Conservation (phyloP, 2,797 vertebrate species). For the Ctenopoma multispine region DNA sequence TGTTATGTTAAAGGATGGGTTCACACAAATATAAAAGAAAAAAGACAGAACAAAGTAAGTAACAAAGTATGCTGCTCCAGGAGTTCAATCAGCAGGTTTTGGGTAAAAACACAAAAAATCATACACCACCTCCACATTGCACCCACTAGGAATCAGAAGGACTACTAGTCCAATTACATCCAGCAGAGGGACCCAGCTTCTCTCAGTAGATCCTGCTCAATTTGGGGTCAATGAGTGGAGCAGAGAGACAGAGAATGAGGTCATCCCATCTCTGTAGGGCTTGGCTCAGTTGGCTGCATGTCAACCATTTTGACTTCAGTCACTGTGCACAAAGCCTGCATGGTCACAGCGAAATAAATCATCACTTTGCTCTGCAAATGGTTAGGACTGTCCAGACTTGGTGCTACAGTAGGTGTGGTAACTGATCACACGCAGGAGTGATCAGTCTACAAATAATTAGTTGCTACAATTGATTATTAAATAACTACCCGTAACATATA, state of each 20-base stretch:
- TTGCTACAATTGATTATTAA: neutral
- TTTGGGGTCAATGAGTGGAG: conserved; percentile 61
- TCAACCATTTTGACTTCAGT: conserved; percentile 63
- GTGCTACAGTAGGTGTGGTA: neutral
- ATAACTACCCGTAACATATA: neutral
- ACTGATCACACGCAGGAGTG: neutral
- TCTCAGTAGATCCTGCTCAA: neutral
- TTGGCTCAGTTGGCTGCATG: conserved; percentile 61
- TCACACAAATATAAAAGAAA: neutral
- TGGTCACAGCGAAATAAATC: conserved; percentile 25
- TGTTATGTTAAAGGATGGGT: neutral
- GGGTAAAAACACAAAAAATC: too few relatives aligned
- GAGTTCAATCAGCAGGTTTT: too few relatives aligned
- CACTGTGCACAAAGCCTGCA: conserved; percentile 41
- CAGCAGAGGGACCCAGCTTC: conserved; percentile 57
- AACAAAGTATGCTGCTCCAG: too few relatives aligned
- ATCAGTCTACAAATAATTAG: neutral
- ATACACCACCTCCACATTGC: neutral
- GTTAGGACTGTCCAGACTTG: neutral
- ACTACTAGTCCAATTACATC: neutral
- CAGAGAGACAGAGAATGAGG: conserved; percentile 64
- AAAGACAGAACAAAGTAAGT: too few relatives aligned
- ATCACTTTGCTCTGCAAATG: neutral
- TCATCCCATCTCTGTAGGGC: conserved; percentile 73
- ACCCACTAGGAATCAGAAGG: neutral